These are phyloP conservation scores for Ladona fulva DNA, from an alignment of 1,140 invertebrate genomes.

Conservation along the genomic window DNA sequence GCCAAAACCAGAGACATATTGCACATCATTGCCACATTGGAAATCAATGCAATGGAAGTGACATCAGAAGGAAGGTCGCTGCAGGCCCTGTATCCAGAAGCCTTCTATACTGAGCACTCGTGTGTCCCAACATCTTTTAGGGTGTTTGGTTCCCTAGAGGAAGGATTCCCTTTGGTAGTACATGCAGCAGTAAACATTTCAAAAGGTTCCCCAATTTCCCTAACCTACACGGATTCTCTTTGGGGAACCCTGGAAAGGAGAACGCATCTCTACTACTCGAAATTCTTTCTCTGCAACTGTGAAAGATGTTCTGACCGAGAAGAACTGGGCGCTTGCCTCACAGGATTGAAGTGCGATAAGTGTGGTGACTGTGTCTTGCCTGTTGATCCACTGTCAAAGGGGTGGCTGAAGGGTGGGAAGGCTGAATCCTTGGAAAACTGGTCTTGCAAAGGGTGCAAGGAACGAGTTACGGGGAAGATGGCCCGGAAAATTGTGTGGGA, in stretches of 20 bases:
- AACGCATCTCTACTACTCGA: conserved; percentile 30
- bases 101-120: conserved; percentile 31
- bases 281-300: conserved; percentile 33
- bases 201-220: conserved; percentile 30
- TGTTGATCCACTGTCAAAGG: background rate
- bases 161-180: conserved; percentile 24
- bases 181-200: conserved; percentile 30
- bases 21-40: conserved; percentile 29
- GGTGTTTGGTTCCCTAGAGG: conserved; percentile 22
- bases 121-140: conserved; percentile 31
- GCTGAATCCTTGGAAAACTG: background rate
- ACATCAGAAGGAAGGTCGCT: background rate
- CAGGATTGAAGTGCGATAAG: conserved; percentile 21
- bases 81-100: conserved; percentile 28
- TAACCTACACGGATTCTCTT: conserved; percentile 33
- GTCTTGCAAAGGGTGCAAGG: background rate
- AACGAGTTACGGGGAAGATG: background rate
- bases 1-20: conserved; percentile 28
- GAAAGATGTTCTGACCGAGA: conserved; percentile 31
- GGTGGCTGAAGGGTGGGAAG: background rate
- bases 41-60: conserved; percentile 32
- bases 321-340: conserved; percentile 27
- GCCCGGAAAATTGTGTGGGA: background rate
- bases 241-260: conserved; percentile 32
- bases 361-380: background rate